Evolutionary conservation across 2,113 vertebrate genomes (phyloP), one percentile per base, ranked within the genome.

Genomic region (Cyprinodon brontotheroides): DNA sequence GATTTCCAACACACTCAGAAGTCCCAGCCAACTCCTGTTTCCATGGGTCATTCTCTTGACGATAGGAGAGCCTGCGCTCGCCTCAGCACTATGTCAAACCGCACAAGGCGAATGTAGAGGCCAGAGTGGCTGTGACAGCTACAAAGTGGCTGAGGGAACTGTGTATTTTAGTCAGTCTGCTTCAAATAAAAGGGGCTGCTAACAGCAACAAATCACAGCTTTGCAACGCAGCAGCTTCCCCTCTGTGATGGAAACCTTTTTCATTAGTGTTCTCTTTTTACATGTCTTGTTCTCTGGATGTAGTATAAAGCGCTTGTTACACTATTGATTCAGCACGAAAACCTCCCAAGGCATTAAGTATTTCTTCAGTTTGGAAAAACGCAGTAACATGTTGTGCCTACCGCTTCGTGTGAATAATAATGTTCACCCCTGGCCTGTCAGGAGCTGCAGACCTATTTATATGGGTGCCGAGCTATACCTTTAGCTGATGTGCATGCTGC

Each of bases 71-170:
- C 64, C 74, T 68, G 74, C 74, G 84, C 83, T 89, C 84, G 86
- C 86, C 76, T 87, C 84, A 85, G 81, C 83, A 86, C 86, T 87
- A 84, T 89, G 85, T 91, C 87, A 90, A 89, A 87, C 65, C 77
- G 36, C 70, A 71, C 53, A 73, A 75, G 73, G 69, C 61, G 22
- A 77, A 68, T 70, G 36, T 60, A 78, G 82, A 86, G 81, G 61
- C 81, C 83, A 89, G 78, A 86, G 84, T 63, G 68, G 84, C 89
- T 82, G 74, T 88, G 92, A 91, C 89, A 88, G 89, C 84, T 88
- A 87, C 86, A 89, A 89, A 89, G 89, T 89, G 86, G 82, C 88
- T 89, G 77, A 89, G 86, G 86, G 84, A 86, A 91, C 85, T 90
- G 84, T 88, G 88, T 89, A 84, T 83, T 89, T 92, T 82, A 84